Evolutionary conservation across 2,113 vertebrate genomes (phyloP).

Genomic region (Tragelaphus imberbis): DNA sequence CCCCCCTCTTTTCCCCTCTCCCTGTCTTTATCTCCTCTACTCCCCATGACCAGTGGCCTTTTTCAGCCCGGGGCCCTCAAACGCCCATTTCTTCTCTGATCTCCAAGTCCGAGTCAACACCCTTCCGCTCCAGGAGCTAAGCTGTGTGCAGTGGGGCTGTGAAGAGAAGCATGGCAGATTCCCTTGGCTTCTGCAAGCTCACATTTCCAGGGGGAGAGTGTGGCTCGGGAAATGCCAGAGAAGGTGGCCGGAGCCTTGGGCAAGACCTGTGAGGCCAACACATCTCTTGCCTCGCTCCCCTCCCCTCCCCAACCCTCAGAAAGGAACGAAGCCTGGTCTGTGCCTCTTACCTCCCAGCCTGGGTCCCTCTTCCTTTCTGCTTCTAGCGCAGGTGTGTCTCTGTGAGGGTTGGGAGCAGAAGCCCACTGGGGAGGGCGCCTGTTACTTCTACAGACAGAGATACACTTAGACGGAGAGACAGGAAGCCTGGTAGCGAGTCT

Average conservation of each 20-base stretch:
- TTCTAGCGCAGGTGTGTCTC: not conserved
- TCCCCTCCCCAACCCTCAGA: not conserved
- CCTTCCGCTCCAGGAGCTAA: not conserved
- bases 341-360: constrained; percentile 53
- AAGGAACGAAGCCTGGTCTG: not conserved
- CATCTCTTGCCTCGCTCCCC: not conserved
- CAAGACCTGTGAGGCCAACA: not conserved
- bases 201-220: not conserved
- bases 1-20: not conserved
- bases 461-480: constrained; percentile 5
- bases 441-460: constrained; percentile 22
- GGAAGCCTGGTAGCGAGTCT: constrained; percentile 47
- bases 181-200: not conserved
- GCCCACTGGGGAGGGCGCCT: not conserved
- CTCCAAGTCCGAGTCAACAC: not conserved
- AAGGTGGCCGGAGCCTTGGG: not conserved
- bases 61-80: not conserved
- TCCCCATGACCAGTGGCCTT: not conserved
- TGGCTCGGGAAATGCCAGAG: not conserved
- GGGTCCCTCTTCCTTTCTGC: not conserved
- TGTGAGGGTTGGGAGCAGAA: not conserved
- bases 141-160: not conserved
- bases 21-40: not conserved
- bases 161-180: not conserved
- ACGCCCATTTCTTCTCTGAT: not conserved